Base-by-base conservation (phyloP, 1,140 invertebrate species). In the Cydia strobilella region DNA sequence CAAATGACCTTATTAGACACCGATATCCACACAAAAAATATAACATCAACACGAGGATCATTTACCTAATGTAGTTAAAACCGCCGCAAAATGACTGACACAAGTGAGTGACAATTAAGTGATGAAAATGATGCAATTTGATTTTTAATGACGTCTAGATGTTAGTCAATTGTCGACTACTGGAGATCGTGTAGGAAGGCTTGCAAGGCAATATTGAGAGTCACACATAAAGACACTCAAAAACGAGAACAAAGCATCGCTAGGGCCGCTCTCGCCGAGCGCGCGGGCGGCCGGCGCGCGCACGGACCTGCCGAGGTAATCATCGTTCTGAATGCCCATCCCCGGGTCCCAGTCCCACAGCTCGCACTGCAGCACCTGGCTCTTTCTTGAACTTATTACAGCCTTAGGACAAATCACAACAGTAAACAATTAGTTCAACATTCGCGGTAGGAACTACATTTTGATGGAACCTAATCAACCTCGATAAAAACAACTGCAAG, bases 271-370 rank as follows among this genome's bases (percentile, higher is more conserved):
- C 7, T 15, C 42, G 42, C 42, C 4, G 35, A 39, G n/a, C 78
- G 78, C 72, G 74, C 73, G 86, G 89, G 86, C 71, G 74, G 75
- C 23, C 18, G 39, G 25, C 23, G 65, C 73, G 69, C 54, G 78
- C 78, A 93, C 93, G 89, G 95, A 96, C 96, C 96, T 97, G 94
- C 96, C 96, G 90, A 97, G 95, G 94, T 95, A 95, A 95, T 97
- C 97, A 95, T 97, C 96, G 93, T 96, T 95, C 89, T 95, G 94
- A 87, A 96, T 94, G 86, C 96, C 96, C 86, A 97, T 95, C 82
- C 94, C 96, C 82, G 96, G 94, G 94, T 97, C 97, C 95, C 96
- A 97, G 94, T 98, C 97, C 96, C 96, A 97, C 86, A 97, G 92
- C 89, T 95, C 95, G 90, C 96, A 93, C 86, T 94, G 94, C 89